Base-by-base conservation (phyloP, 1,140 invertebrate species). In the Lepidostoma basale region DNA sequence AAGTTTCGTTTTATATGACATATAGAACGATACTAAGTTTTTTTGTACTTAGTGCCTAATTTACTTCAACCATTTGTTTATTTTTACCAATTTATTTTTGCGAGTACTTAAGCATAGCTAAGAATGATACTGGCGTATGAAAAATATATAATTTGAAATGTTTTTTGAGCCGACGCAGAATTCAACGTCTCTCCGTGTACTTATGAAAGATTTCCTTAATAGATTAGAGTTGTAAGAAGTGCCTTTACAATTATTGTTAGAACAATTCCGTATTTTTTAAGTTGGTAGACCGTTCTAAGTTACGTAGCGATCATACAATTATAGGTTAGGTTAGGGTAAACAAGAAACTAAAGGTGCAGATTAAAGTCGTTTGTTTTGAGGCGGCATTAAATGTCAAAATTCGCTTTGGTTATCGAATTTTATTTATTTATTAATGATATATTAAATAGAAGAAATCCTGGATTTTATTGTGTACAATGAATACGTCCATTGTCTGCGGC, bases 281-380 rank as follows among this genome's bases (percentile, higher is more conserved):
- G 23, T 20, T 10, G 12, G 20, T 9, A 20, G 14, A 23, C 18
- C 16, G 9, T 23, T 47, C 23, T 20, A 20, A 10, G 1, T 47
- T 47, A 20, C 18, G 44, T 47, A 47, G 44, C 18, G 20, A 47
- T 47, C 44, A 47, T 47, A 47, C 44, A 47, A 47, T 47, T 47
- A 47, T 47, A 47, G 44, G 23, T 20, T 47, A 47, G 20, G 23
- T 20, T 47, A 47, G 20, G 23, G 10, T 47, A 23, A 20, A 40
- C 18, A 40, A 16, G 14, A n/a, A 40, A 12, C 39, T n/a, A 8
- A 18, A 18, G 18, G n/a, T 0, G 39, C n/a, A 1, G 39, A 14
- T n/a, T n/a, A 16, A 16, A 5, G 4, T 40, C n/a, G 39, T 40
- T 40, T 16, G n/a, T 40, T 16, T 18, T 18, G 39, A 40, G 39